Conservation (phyloP, 2,797 vertebrate species). For the Meriones psammophilus region DNA sequence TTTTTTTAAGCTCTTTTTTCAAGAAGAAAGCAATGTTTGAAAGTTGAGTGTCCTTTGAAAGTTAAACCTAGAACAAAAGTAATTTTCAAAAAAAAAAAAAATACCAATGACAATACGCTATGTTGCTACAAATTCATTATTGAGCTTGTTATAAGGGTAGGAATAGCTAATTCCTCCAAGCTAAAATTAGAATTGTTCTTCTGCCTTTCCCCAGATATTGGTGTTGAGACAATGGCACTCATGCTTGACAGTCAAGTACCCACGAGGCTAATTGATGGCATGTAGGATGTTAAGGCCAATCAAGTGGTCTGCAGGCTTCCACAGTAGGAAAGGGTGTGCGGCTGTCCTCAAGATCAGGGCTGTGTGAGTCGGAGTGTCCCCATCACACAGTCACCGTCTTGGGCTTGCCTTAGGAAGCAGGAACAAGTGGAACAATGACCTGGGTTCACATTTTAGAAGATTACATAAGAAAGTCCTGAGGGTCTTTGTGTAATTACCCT, state of each 20-base stretch:
- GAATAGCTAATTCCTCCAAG: slow-evolving; percentile 70
- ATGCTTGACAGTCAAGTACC: slow-evolving; percentile 38
- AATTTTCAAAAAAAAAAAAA: slow-evolving; percentile 65
- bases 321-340: slow-evolving; percentile 68
- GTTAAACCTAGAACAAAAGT: slow-evolving; percentile 54
- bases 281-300: slow-evolving; percentile 70
- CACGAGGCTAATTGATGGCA: slow-evolving; percentile 65
- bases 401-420: slow-evolving; percentile 27
- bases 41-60: slow-evolving; percentile 38
- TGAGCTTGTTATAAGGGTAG: slow-evolving; percentile 49
- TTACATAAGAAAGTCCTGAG: slow-evolving; percentile 36
- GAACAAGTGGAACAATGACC: slow-evolving; percentile 24
- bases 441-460: slow-evolving; percentile 57
- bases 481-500: slow-evolving; percentile 69
- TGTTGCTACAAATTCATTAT: slow-evolving; percentile 10
- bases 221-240: slow-evolving; percentile 53
- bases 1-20: slow-evolving; percentile 57
- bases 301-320: slow-evolving; percentile 76
- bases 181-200: slow-evolving; percentile 70
- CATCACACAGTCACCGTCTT: slow-evolving; percentile 22
- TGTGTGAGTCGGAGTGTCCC: slow-evolving; percentile 31
- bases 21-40: slow-evolving; percentile 74
- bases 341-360: slow-evolving; percentile 63
- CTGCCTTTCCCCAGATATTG: slow-evolving; percentile 31
- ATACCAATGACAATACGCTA: slow-evolving; percentile 45